These are phyloP conservation scores for Caenorhabditis sp. DNA, from an alignment of 2,888 invertebrate genomes.

Conservation along the genomic window DNA sequence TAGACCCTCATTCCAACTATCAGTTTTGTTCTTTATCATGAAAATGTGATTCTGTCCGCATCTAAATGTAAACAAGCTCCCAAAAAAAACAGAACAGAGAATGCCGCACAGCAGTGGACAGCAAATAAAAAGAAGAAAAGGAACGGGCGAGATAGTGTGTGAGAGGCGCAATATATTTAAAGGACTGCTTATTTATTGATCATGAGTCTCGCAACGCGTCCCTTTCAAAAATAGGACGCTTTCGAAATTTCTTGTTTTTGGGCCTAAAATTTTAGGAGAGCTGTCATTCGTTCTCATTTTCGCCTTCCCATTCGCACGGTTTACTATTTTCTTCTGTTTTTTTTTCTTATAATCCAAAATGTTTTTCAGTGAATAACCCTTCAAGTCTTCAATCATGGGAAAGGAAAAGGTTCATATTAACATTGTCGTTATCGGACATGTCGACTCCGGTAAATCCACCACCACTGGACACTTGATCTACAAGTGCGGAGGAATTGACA, in stretches of 20 bases:
- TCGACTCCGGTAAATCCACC: conserved; percentile 96
- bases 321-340: neutral
- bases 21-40: neutral
- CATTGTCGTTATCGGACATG: conserved; percentile 98
- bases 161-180: neutral
- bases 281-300: neutral
- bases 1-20: neutral
- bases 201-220: neutral
- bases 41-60: neutral
- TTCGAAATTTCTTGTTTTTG: neutral
- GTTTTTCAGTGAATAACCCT: conserved; percentile 5
- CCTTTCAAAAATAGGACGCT: neutral
- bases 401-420: conserved; percentile 98
- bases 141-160: neutral
- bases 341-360: neutral
- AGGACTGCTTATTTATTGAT: neutral
- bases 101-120: neutral
- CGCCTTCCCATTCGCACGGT: neutral
- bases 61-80: neutral
- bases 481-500: conserved; percentile 99
- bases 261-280: conserved; percentile 4
- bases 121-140: neutral
- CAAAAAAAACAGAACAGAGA: neutral
- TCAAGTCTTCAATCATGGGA: conserved; percentile 77
- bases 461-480: conserved; percentile 97